Percentiles rank a stretch among this genome's conserved stretches.
Conservation (phyloP, 1,140 invertebrate genomes). For the Aphis craccivora region DNA sequence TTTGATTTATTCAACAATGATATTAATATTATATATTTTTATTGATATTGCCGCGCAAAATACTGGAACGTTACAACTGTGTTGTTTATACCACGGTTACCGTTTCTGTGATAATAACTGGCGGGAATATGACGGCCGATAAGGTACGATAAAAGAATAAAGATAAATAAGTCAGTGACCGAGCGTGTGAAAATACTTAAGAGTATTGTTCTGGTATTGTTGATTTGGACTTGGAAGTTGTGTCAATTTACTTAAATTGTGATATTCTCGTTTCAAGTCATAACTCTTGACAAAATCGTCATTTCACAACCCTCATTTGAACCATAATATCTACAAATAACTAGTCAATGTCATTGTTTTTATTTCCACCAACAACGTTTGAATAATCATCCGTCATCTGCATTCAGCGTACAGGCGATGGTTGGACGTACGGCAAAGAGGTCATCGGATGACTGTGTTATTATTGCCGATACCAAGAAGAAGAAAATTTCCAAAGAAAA, state of each 20-base stretch:
- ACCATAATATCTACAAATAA: neutral
- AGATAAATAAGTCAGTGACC: too few relatives aligned
- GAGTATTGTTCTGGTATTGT: too few relatives aligned
- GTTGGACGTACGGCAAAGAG: neutral
- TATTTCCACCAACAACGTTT: neutral
- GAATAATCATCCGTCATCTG: neutral
- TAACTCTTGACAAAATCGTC: neutral
- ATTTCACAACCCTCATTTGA: neutral
- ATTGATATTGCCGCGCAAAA: neutral
- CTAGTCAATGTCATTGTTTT: neutral
- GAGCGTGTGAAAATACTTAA: too few relatives aligned
- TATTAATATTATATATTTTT: neutral
- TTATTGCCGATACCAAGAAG: neutral
- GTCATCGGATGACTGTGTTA: neutral
- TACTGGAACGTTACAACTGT: neutral
- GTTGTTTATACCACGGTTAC: neutral
- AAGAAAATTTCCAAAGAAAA: constrained; percentile 31
- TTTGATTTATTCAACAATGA: neutral
- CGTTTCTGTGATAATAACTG: neutral
- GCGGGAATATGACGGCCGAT: neutral
- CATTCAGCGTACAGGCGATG: neutral
- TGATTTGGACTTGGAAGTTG: too few relatives aligned
- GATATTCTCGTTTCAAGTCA: too few relatives aligned
- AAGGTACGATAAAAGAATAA: neutral
- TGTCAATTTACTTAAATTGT: too few relatives aligned